These are phyloP conservation scores for Sus cebifrons DNA, from an alignment of 2,797 vertebrate genomes.

Conservation along the genomic window DNA sequence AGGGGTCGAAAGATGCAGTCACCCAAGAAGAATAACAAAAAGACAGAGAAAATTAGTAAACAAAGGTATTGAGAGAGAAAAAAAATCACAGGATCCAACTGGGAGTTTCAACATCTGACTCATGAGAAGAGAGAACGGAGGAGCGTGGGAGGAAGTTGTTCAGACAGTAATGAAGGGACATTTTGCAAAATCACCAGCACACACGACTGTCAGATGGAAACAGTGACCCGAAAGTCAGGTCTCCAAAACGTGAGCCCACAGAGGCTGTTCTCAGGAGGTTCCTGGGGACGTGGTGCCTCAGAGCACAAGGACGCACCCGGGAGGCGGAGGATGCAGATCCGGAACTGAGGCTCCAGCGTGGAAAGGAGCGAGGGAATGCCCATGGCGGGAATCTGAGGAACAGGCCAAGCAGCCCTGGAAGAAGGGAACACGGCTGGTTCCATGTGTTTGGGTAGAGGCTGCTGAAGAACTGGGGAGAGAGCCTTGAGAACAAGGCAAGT, in stretches of 20 bases:
- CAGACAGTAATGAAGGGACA: neutral
- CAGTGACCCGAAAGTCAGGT: neutral
- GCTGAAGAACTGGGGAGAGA: neutral
- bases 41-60: neutral
- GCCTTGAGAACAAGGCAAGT: neutral
- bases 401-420: neutral
- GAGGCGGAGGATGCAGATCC: neutral
- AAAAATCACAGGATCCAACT: neutral
- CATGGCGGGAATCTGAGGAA: neutral
- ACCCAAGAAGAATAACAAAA: neutral
- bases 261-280: neutral
- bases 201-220: neutral
- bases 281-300: neutral
- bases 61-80: neutral
- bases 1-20: neutral
- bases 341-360: neutral
- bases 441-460: neutral
- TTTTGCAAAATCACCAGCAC: neutral
- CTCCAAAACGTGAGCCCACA: neutral
- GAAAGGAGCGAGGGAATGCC: neutral
- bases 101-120: neutral
- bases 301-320: too few species aligned
- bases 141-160: neutral
- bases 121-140: neutral
- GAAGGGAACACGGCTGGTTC: neutral